phyloP scores from a whole-genome alignment of 2,113 vertebrate species.

The Coptodon bakossiorum region DNA sequence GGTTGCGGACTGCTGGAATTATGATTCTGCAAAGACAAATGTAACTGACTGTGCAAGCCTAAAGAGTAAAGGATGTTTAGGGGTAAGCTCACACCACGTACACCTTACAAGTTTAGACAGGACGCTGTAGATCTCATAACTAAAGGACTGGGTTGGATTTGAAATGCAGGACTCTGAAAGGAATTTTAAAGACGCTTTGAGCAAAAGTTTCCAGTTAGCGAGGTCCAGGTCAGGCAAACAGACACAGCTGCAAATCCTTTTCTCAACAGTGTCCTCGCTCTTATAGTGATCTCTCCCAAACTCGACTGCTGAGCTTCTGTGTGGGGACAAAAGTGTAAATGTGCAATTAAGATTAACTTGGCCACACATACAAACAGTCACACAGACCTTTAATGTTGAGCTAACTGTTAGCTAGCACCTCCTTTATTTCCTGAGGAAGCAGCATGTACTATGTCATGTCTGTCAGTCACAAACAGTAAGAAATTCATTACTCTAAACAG shows the following conservation, averaged over 20 bases:
- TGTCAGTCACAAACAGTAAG: not conserved
- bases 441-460: not conserved
- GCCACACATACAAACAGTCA: not conserved
- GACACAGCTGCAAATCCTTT: not conserved
- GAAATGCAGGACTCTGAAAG: not conserved
- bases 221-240: not conserved
- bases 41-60: not conserved
- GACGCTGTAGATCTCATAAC: not conserved
- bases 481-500: not conserved
- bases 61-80: not conserved
- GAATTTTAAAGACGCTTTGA: not conserved
- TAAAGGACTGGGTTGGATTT: not conserved
- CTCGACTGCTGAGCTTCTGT: not conserved
- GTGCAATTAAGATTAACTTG: not conserved
- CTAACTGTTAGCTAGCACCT: not conserved
- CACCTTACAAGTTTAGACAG: not conserved
- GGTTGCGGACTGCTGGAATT: not conserved
- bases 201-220: not conserved
- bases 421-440: not conserved
- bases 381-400: not conserved
- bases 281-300: not conserved
- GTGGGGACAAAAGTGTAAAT: not conserved
- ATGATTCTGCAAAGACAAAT: not conserved
- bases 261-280: not conserved
- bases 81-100: not conserved